A percentile compares a stretch with the other conserved stretches of the same genome.
Evolutionary conservation across 2,888 invertebrate genomes (phyloP).

Genomic region (Dolichopus griseipennis): DNA sequence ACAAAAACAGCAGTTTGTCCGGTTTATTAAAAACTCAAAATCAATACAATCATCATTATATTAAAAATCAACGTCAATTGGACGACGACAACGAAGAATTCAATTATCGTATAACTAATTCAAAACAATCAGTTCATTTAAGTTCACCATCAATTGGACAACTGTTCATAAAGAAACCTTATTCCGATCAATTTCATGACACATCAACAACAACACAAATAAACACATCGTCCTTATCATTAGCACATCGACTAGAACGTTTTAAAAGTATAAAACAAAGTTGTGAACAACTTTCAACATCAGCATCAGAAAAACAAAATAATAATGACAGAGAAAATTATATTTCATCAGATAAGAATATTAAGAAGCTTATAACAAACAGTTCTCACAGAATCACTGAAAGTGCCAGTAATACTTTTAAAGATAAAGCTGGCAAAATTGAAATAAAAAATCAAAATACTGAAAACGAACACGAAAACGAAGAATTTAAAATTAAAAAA

Average conservation of each 20-base stretch:
- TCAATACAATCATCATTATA: not conserved
- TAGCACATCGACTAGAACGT: slow-evolving; percentile 4
- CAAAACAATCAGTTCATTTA: not conserved
- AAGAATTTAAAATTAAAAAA: not conserved
- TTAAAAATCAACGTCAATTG: not conserved
- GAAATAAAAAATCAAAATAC: not conserved
- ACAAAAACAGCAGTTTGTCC: not conserved
- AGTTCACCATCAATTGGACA: not conserved
- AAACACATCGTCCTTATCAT: not conserved
- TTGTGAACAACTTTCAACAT: not conserved
- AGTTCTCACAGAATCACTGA: not conserved
- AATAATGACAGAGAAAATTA: not conserved
- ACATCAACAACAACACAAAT: not conserved
- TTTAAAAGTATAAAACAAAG: not conserved
- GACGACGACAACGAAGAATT: not conserved
- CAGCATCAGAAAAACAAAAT: not conserved
- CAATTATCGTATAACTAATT: not conserved
- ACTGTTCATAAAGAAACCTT: not conserved
- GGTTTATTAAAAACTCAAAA: slow-evolving; percentile 1
- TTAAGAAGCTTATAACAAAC: not conserved
- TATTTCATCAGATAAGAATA: not conserved
- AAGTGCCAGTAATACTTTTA: not conserved
- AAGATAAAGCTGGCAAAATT: too few species aligned
- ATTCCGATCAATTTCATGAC: not conserved
- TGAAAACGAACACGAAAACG: not conserved